A percentile compares a stretch with the other conserved stretches of the same genome.
phyloP scores from a whole-genome alignment of 2,888 invertebrate species.

The Cheilosia soror region DNA sequence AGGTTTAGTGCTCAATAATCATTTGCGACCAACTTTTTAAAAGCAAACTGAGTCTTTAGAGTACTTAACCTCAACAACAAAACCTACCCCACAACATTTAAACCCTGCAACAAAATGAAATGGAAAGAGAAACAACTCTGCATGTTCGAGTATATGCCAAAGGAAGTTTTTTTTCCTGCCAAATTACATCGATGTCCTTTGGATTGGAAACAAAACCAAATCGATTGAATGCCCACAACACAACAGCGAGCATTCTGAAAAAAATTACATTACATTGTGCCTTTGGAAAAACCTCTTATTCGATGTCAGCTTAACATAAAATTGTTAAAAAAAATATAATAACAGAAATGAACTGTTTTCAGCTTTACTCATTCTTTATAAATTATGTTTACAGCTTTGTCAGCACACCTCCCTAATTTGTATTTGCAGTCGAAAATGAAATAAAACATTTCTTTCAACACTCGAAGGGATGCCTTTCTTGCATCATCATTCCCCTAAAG shows the following conservation, averaged over 20 bases:
- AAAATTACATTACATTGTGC: conserved; percentile 51
- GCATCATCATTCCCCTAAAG: conserved; percentile 11
- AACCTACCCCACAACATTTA: neutral
- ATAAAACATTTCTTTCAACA: neutral
- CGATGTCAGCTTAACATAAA: neutral
- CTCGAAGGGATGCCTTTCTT: neutral
- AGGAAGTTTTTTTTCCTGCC: conserved; percentile 51
- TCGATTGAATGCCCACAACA: conserved; percentile 68
- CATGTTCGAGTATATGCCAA: conserved; percentile 31
- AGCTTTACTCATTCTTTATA: conserved; percentile 4
- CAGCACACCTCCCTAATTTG: conserved; percentile 41
- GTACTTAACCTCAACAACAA: conserved; percentile 12
- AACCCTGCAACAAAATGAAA: conserved; percentile 11
- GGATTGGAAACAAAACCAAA: conserved; percentile 68
- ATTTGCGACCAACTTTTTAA: conserved; percentile 37
- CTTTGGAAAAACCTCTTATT: neutral
- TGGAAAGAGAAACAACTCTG: neutral
- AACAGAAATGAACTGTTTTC: conserved; percentile 16
- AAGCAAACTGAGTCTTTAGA: conserved; percentile 4
- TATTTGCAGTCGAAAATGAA: conserved; percentile 18
- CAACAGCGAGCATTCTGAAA: conserved; percentile 1
- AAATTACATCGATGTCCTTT: conserved; percentile 71
- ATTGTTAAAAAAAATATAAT: neutral
- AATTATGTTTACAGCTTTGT: conserved; percentile 14
- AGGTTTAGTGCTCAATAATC: conserved; percentile 52